phyloP scores from a whole-genome alignment of 2,113 vertebrate species.

The Gnathonemus longibarbis region DNA sequence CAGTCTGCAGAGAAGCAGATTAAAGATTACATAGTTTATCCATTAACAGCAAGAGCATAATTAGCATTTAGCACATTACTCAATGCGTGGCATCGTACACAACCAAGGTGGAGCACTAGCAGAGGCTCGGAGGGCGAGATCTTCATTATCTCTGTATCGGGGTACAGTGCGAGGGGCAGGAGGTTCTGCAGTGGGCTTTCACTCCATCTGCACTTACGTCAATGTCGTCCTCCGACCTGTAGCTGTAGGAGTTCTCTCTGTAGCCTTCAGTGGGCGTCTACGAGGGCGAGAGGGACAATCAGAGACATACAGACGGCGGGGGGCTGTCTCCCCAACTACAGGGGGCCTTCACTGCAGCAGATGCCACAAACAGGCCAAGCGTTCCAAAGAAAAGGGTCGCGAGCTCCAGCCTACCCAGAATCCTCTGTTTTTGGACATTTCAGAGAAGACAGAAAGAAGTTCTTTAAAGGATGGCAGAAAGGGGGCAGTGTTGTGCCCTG shows the following conservation, averaged over 20 bases:
- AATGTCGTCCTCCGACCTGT: conserved; percentile 78
- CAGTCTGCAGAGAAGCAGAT: not conserved
- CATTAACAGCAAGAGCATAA: not conserved
- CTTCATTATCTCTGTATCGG: not conserved
- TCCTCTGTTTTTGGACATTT: not conserved
- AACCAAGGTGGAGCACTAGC: not conserved
- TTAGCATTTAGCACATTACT: not conserved
- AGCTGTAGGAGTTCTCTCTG: conserved; percentile 73
- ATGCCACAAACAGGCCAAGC: not conserved
- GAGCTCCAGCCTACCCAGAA: not conserved
- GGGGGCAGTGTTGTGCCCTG: not conserved
- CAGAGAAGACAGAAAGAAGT: not conserved
- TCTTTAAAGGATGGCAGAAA: not conserved
- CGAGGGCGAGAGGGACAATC: conserved; percentile 39
- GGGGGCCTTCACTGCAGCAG: not conserved
- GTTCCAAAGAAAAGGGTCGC: not conserved
- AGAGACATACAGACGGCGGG: conserved; percentile 14
- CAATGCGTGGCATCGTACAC: not conserved
- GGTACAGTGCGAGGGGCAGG: not conserved
- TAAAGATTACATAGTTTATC: not conserved
- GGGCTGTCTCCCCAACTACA: not conserved
- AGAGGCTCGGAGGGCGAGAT: not conserved
- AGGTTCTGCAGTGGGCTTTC: not conserved
- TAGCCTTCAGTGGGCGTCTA: conserved; percentile 86
- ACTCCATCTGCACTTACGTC: conserved; percentile 73